phyloP scores from a whole-genome alignment of 2,797 vertebrate species.

The Microchirus variegatus region DNA sequence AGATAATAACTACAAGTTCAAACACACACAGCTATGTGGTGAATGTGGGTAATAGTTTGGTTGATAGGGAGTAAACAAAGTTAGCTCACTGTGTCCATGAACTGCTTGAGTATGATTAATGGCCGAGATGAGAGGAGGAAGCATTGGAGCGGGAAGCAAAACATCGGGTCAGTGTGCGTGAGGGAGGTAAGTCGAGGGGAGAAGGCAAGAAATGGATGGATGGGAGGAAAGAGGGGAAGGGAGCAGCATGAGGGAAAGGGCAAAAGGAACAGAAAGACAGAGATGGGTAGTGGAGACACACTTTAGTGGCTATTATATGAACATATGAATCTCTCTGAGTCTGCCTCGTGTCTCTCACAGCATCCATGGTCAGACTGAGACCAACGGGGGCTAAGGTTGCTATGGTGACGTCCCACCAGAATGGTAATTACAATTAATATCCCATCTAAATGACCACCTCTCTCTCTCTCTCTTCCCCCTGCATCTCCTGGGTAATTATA shows the following conservation, averaged over 20 bases:
- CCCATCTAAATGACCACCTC: conserved; percentile 75
- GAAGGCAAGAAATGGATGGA: conserved; percentile 1
- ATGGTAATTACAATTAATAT: conserved; percentile 79
- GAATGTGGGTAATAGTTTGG: conserved; percentile 32
- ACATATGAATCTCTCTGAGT: conserved; percentile 16
- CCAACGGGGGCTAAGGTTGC: conserved; percentile 65
- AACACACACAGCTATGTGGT: not conserved
- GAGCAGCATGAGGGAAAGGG: not conserved
- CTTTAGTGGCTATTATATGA: conserved; percentile 9
- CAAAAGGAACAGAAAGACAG: not conserved
- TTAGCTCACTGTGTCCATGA: conserved; percentile 34
- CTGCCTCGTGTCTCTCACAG: conserved; percentile 14
- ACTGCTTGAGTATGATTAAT: conserved; percentile 52
- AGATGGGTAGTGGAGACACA: not conserved
- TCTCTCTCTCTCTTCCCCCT: conserved; percentile 42
- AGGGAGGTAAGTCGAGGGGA: conserved; percentile 1
- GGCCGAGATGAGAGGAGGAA: conserved; percentile 46
- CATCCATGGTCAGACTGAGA: conserved; percentile 53
- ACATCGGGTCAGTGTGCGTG: conserved; percentile 35
- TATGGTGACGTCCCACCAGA: conserved; percentile 73
- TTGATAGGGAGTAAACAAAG: conserved; percentile 25
- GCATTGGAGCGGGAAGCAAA: conserved; percentile 39
- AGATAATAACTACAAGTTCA: too few species aligned
- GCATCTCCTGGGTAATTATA: conserved; percentile 72
- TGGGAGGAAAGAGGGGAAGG: conserved; percentile 1